Percentiles rank a stretch among this genome's conserved stretches.
These are phyloP conservation scores for Nyctibius grandis DNA, from an alignment of 2,797 vertebrate genomes.

Conservation along the genomic window DNA sequence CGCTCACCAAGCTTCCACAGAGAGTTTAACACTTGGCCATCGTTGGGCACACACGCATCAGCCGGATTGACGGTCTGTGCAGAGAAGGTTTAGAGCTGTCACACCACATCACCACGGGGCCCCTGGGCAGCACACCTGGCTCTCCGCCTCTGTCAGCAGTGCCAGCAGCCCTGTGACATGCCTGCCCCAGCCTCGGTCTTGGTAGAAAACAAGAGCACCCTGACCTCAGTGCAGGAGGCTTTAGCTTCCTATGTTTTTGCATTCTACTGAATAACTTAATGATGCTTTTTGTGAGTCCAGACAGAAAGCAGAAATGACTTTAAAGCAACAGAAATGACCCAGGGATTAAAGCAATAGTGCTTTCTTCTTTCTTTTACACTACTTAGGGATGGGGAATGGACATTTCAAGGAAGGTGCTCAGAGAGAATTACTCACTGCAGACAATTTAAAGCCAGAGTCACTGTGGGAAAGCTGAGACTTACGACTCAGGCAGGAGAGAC, in stretches of 20 bases:
- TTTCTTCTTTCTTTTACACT: background rate
- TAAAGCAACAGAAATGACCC: background rate
- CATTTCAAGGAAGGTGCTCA: background rate
- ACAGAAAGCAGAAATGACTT: background rate
- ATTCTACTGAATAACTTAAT: background rate
- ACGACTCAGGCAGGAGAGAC: background rate
- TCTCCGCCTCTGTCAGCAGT: background rate
- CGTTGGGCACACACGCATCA: background rate
- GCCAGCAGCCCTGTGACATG: background rate
- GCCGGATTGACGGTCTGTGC: background rate
- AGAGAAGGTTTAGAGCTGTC: background rate
- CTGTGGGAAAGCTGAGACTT: background rate
- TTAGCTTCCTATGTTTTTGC: background rate
- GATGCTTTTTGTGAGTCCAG: background rate
- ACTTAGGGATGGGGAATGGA: background rate
- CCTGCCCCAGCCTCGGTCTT: background rate
- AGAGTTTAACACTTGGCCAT: accelerated
- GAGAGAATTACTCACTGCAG: background rate
- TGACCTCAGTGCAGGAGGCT: background rate
- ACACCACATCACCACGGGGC: background rate
- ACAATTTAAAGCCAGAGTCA: background rate
- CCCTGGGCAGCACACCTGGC: background rate
- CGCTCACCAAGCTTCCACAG: background rate
- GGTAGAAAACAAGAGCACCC: background rate
- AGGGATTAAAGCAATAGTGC: background rate